Base-by-base conservation (phyloP, 2,888 invertebrate genomes). In the Epirrhoe tristata region DNA sequence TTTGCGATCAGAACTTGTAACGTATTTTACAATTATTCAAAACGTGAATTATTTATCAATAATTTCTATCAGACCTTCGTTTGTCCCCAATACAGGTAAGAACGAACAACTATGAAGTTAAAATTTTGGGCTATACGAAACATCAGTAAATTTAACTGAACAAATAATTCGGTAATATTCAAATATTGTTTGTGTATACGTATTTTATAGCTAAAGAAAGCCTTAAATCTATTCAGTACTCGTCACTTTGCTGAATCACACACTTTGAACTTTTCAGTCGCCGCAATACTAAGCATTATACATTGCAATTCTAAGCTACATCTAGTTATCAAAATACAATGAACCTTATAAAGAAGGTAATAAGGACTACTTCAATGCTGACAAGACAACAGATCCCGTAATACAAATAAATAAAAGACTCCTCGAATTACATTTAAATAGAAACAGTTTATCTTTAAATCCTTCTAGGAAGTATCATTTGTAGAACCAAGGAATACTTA, bases 211-310 rank as follows among this genome's bases (percentile, higher is more conserved):
- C 48, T 75, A 69, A 69, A 68, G 74, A 62, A 75, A 77, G 72
- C 73, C 77, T 78, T 81, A 80, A 71, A 65, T 51, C 76, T 81
- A 79, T 66, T 80, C 80, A 79, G 79, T 81, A 76, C 81, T 73
- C 74, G 73, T 71, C 68, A 69, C 69, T 71, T 74, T 76, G 77
- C 72, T 74, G 74, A 75, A 82, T 84, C 85, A 84, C 85, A 84
- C 82, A 75, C 77, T 86, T 88, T 87, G 87, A 85, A 88, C 87
- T 85, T 75, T 81, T 85, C 86, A 85, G 84, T 84, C 82, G 78
- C 66, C 46, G 61, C 71, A 63, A 58, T 51, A 57, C 52, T 61
- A 70, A 62, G 63, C 60, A 54, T 54, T 58, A 64, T 53, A 57
- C 65, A 66, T 64, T 61, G 48, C 58, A 62, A 62, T 58, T 50